Evolutionary conservation across 2,113 vertebrate species (phyloP).

Genomic region (Halcyon senegalensis): DNA sequence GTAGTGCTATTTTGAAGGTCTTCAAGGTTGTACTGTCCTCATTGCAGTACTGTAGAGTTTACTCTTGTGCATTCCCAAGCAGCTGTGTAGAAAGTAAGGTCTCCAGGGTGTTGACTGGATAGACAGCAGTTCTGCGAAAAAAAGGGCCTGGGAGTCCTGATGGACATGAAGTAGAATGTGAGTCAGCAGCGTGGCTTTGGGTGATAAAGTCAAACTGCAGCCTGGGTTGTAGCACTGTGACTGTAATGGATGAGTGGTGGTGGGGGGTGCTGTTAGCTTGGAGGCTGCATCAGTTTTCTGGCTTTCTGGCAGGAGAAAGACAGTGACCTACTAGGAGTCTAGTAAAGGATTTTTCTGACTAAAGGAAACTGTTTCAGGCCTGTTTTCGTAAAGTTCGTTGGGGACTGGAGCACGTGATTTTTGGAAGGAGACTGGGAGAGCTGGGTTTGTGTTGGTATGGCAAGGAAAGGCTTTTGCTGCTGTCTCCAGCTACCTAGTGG

Average conservation of each 20-base stretch:
- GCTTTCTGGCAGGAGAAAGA: not conserved
- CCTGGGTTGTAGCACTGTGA: not conserved
- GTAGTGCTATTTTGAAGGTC: not conserved
- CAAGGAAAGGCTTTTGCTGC: not conserved
- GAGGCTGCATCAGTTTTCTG: not conserved
- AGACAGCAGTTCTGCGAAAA: not conserved
- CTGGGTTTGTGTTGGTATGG: not conserved
- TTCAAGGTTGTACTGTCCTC: not conserved
- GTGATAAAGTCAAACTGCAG: accelerated
- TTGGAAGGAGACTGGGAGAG: not conserved
- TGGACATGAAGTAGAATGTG: too few species aligned
- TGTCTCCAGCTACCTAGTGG: not conserved
- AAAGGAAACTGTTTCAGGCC: not conserved
- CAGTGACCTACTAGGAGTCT: not conserved
- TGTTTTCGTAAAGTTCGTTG: not conserved
- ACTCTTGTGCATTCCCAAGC: not conserved
- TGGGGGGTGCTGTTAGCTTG: not conserved
- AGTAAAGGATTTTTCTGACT: not conserved
- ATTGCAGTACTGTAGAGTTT: not conserved
- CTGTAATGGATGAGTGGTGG: not conserved
- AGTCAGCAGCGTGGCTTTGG: not conserved
- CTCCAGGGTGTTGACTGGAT: not conserved
- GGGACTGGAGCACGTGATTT: not conserved
- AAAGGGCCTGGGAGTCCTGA: not conserved
- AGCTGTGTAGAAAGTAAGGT: not conserved